These are phyloP conservation scores for Yoshiicerus persimilis DNA, from an alignment of 1,140 invertebrate species.

Conservation along the genomic window DNA sequence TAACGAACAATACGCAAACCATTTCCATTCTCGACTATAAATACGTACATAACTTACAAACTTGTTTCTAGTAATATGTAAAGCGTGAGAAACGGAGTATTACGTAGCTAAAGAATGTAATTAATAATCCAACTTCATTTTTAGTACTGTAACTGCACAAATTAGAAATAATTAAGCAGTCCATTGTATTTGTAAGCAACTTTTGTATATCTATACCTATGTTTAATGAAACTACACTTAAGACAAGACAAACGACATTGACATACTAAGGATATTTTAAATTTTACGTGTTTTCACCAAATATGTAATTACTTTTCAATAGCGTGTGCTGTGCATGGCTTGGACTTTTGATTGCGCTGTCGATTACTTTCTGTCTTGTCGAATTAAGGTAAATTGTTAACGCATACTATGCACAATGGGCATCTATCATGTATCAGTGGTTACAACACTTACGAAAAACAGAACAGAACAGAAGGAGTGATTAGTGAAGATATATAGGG, in stretches of 20 bases:
- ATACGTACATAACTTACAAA: no score
- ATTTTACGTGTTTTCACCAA: not conserved
- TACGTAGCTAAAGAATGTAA: not conserved
- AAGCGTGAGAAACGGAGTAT: not conserved
- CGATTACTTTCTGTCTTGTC: not conserved
- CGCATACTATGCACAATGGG: no score
- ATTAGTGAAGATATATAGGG: not conserved
- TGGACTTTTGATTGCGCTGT: not conserved
- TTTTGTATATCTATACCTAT: no score
- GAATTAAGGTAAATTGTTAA: not conserved
- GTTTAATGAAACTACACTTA: no score
- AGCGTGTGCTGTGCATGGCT: not conserved
- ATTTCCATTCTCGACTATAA: not conserved
- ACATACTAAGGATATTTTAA: not conserved
- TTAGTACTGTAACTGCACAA: not conserved
- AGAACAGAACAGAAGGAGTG: not conserved
- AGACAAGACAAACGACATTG: no score
- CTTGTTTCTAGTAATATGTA: not conserved
- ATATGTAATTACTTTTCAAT: not conserved
- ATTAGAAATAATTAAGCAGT: not conserved
- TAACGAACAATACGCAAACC: no score
- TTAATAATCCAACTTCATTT: not conserved
- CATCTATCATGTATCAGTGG: no score
- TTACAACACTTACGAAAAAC: no score
- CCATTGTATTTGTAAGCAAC: not conserved